A percentile compares a stretch with the other conserved stretches of the same genome.
phyloP scores from a whole-genome alignment of 2,797 vertebrate species.

The Leuciscus waleckii region DNA sequence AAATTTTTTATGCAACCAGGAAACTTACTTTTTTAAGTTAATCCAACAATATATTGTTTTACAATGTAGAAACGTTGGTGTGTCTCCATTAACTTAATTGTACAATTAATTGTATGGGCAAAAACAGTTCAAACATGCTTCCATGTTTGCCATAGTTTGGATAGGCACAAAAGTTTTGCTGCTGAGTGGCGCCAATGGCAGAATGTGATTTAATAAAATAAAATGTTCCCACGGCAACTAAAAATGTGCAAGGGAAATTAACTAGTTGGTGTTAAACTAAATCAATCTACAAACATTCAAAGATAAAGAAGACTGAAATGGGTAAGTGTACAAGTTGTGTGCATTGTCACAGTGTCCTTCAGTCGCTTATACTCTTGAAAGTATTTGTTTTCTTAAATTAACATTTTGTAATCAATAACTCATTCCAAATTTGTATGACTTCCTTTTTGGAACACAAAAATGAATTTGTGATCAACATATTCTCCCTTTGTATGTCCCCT shows the following conservation, averaged over 20 bases:
- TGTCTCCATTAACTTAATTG: not conserved
- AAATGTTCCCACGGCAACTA: slow-evolving; percentile 20
- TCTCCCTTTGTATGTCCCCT: not conserved
- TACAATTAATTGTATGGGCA: not conserved
- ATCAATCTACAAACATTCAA: slow-evolving; percentile 12
- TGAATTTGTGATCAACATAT: not conserved
- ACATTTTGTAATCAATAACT: not conserved
- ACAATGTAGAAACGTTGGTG: too few species aligned
- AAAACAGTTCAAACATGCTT: not conserved
- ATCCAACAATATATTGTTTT: too few species aligned
- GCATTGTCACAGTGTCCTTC: not conserved
- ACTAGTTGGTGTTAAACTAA: slow-evolving; percentile 39
- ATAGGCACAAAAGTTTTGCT: not conserved
- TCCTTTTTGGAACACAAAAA: not conserved
- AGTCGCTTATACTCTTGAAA: not conserved
- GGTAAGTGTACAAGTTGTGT: not conserved
- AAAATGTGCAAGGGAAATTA: slow-evolving; percentile 34
- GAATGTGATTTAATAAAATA: slow-evolving; percentile 36
- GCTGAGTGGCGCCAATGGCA: slow-evolving; percentile 16
- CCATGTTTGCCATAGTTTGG: not conserved
- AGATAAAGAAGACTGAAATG: not conserved
- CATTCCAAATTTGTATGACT: not conserved
- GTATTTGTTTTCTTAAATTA: not conserved
- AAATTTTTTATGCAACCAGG: too few species aligned
- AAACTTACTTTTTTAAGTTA: too few species aligned